phyloP scores from a whole-genome alignment of 1,140 invertebrate genomes.

The Bombus sibiricus region DNA sequence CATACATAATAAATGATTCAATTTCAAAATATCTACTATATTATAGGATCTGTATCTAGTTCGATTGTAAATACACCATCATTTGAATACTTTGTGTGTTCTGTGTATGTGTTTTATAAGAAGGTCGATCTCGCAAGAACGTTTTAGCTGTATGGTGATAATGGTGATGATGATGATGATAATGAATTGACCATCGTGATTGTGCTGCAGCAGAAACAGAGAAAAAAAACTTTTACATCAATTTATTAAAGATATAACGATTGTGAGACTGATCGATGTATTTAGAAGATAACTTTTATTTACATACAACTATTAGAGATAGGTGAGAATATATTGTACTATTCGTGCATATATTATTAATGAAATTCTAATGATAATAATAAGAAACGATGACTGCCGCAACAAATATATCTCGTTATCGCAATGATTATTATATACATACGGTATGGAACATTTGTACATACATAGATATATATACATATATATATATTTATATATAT shows the following conservation, averaged over 20 bases:
- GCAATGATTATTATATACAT: constrained; percentile 72
- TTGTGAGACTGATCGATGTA: constrained; percentile 82
- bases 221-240: constrained; percentile 55
- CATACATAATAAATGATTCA: too few species aligned
- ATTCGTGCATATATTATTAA: constrained; percentile 71
- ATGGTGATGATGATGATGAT: not conserved
- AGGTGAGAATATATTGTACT: constrained; percentile 70
- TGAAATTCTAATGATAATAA: constrained; percentile 67
- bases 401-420: constrained; percentile 78
- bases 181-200: not conserved
- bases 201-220: not conserved
- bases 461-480: constrained; percentile 51
- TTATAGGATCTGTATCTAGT: too few species aligned
- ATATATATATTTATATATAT: constrained; percentile 53
- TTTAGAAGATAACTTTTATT: constrained; percentile 79
- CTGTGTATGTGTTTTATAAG: constrained; percentile 18
- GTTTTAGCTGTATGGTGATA: constrained; percentile 23
- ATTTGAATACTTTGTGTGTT: too few species aligned
- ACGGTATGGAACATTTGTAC: constrained; percentile 57
- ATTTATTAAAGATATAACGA: constrained; percentile 70
- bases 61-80: too few species aligned
- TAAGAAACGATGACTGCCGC: constrained; percentile 77
- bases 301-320: constrained; percentile 77
- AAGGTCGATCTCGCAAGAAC: constrained; percentile 39
- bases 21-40: too few species aligned